These are phyloP conservation scores for Mythimna vitellina DNA, from an alignment of 2,888 invertebrate species.

Conservation along the genomic window DNA sequence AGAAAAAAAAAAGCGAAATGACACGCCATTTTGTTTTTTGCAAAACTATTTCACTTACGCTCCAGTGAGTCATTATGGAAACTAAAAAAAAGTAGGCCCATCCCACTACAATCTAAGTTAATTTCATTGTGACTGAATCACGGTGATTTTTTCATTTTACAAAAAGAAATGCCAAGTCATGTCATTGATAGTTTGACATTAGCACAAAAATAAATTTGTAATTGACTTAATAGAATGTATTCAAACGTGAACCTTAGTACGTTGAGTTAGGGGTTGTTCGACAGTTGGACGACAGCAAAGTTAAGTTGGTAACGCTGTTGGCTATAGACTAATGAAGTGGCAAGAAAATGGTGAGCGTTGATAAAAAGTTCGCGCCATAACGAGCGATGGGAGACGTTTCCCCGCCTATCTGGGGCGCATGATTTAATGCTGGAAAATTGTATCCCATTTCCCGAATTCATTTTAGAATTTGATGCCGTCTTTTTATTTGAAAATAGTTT, in stretches of 20 bases:
- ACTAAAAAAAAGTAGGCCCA: constrained; percentile 47
- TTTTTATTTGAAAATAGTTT: constrained; percentile 1
- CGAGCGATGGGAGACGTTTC: constrained; percentile 50
- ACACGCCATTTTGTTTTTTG: constrained; percentile 57
- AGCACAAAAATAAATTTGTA: constrained; percentile 29
- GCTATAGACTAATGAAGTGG: constrained; percentile 63
- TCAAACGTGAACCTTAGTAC: constrained; percentile 18
- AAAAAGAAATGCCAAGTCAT: constrained; percentile 55
- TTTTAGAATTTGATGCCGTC: neutral
- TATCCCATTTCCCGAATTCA: constrained; percentile 7
- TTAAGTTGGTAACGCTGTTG: constrained; percentile 40
- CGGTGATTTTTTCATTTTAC: constrained; percentile 54
- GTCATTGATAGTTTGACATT: constrained; percentile 44
- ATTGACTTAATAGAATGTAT: neutral
- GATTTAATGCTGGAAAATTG: constrained; percentile 36
- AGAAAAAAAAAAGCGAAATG: constrained; percentile 45
- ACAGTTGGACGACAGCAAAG: constrained; percentile 1
- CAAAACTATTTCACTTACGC: constrained; percentile 54
- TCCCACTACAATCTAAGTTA: constrained; percentile 48
- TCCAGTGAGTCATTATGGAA: constrained; percentile 51
- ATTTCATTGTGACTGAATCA: constrained; percentile 58
- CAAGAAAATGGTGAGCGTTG: constrained; percentile 53
- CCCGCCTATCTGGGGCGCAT: constrained; percentile 43
- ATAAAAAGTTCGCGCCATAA: constrained; percentile 54
- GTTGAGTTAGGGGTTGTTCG: neutral